A percentile compares a stretch with the other conserved stretches of the same genome.
phyloP scores from a whole-genome alignment of 2,797 vertebrate species.

The Mycteria americana region DNA sequence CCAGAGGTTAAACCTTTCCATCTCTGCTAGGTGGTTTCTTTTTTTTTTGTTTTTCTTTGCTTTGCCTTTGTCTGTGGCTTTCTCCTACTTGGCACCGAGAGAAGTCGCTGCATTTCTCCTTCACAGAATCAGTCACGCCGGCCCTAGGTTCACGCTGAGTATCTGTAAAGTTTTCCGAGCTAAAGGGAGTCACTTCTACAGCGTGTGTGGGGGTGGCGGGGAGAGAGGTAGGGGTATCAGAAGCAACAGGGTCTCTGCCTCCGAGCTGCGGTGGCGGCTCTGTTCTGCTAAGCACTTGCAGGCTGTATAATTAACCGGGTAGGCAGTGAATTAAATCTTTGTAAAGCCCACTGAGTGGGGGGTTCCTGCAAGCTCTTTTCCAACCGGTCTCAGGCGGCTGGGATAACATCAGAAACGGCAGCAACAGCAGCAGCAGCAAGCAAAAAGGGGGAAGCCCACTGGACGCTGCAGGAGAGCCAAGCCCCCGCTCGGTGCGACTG shows the following conservation, averaged over 20 bases:
- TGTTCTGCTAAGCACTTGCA: neutral
- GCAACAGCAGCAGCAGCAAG: neutral
- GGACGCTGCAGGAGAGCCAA: constrained; percentile 15
- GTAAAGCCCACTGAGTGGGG: constrained; percentile 19
- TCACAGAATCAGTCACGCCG: neutral
- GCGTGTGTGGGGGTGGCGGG: neutral
- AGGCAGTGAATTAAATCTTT: constrained; percentile 38
- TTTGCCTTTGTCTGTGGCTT: constrained; percentile 17
- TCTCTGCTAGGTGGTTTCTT: constrained; percentile 7
- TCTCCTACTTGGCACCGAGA: neutral
- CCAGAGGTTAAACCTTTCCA: neutral
- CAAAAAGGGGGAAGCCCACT: neutral
- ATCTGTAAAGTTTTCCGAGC: constrained; percentile 15
- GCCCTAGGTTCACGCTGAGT: neutral
- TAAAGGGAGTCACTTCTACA: neutral
- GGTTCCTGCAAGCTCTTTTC: neutral
- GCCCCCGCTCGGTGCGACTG: neutral
- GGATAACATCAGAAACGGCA: neutral
- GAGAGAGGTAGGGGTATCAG: neutral
- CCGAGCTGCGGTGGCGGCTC: neutral
- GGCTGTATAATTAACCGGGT: constrained; percentile 59
- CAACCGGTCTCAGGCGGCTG: constrained; percentile 46
- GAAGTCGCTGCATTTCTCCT: constrained; percentile 13
- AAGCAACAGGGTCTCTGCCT: neutral
- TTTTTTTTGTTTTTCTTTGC: neutral